Percentiles rank a stretch among this genome's conserved stretches.
phyloP scores from a whole-genome alignment of 2,888 invertebrate genomes.

The Drosophila tripunctata region DNA sequence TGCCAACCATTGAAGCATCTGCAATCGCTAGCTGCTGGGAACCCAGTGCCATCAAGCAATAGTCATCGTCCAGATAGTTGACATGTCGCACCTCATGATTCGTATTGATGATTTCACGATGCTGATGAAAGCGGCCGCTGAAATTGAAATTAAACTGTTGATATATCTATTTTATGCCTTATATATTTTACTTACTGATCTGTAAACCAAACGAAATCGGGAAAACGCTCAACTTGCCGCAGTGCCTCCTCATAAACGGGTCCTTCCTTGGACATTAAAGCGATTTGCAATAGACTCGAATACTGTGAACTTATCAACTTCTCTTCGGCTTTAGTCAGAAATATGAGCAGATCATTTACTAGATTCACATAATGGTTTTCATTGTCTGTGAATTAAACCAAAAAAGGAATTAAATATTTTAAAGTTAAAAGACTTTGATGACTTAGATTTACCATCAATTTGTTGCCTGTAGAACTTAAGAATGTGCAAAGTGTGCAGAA shows the following conservation, averaged over 20 bases:
- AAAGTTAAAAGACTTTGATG: neutral
- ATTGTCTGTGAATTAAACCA: no score
- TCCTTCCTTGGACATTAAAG: constrained; percentile 74
- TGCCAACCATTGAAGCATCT: constrained; percentile 81
- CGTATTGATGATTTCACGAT: constrained; percentile 82
- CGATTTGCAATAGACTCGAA: constrained; percentile 81
- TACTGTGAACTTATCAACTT: constrained; percentile 79
- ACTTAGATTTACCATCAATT: constrained; percentile 75
- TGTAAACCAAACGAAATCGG: constrained; percentile 80
- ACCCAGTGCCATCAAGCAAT: constrained; percentile 77
- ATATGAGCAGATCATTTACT: constrained; percentile 69
- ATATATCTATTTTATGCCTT: neutral
- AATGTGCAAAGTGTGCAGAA: constrained; percentile 81
- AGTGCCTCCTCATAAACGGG: constrained; percentile 77
- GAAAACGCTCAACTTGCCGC: constrained; percentile 75
- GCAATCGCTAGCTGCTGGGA: constrained; percentile 74
- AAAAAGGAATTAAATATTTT: neutral
- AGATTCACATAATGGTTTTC: constrained; percentile 55
- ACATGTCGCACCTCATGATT: constrained; percentile 65
- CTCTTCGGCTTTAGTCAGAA: constrained; percentile 82
- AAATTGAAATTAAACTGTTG: neutral
- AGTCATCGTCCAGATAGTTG: constrained; percentile 77
- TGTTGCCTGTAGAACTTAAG: constrained; percentile 72
- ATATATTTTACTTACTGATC: constrained; percentile 71
- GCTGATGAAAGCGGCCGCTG: constrained; percentile 82